Conservation (phyloP, 2,888 invertebrate genomes). For the Conops quadrifasciatus region DNA sequence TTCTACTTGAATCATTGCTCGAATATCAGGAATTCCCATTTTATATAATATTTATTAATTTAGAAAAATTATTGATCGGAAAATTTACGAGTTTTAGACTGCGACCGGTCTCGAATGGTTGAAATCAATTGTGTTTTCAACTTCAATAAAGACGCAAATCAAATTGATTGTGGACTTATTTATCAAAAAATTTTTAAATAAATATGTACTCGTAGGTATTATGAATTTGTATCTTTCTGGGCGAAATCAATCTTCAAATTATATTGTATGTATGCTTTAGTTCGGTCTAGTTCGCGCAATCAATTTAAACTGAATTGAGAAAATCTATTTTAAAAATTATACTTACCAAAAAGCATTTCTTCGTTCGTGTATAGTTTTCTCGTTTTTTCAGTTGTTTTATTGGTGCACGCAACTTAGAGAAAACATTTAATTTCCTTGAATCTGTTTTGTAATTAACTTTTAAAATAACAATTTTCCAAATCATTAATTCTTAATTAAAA, state of each 20-base stretch:
- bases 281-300: slow-evolving; percentile 25
- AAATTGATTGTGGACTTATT: too few species aligned
- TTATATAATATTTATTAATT: slow-evolving; percentile 26
- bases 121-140: too few species aligned
- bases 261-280: slow-evolving; percentile 19
- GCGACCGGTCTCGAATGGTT: too few species aligned
- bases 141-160: too few species aligned
- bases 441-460: too few species aligned
- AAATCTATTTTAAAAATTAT: slow-evolving; percentile 30
- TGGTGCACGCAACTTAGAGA: too few species aligned
- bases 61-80: slow-evolving; percentile 9
- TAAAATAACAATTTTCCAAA: too few species aligned
- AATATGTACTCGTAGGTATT: background rate
- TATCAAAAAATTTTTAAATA: too few species aligned
- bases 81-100: too few species aligned
- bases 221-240: slow-evolving; percentile 37
- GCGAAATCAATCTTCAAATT: slow-evolving; percentile 36
- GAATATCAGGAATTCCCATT: slow-evolving; percentile 71
- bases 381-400: background rate
- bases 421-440: too few species aligned
- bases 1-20: slow-evolving; percentile 80
- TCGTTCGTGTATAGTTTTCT: background rate
- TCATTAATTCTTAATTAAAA: too few species aligned
- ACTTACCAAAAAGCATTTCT: background rate
- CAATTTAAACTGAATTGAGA: slow-evolving; percentile 32